Conservation (phyloP, 2,888 invertebrate genomes). For the Chloroclysta siterata region DNA sequence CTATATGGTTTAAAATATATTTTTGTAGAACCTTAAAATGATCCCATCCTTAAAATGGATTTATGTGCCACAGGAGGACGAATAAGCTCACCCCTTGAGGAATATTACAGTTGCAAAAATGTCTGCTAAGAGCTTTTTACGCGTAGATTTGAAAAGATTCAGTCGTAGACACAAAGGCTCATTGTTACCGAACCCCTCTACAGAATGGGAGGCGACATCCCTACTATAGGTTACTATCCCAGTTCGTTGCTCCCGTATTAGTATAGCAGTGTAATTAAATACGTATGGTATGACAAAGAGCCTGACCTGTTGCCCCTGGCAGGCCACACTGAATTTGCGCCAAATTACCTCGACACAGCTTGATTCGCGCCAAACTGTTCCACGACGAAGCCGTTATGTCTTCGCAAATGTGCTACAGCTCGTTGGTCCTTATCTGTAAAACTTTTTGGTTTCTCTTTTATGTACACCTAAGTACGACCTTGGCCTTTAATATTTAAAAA, state of each 20-base stretch:
- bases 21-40: no score
- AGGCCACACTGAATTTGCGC: slow-evolving; percentile 55
- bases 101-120: slow-evolving; percentile 3
- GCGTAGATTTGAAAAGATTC: not conserved
- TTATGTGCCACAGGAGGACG: no score
- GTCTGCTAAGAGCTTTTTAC: not conserved
- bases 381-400: slow-evolving; percentile 33
- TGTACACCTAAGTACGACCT: no score
- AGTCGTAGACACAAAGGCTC: not conserved
- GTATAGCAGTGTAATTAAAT: slow-evolving; percentile 12
- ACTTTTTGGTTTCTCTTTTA: not conserved
- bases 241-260: not conserved
- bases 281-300: slow-evolving; percentile 26
- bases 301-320: slow-evolving; percentile 71
- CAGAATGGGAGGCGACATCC: not conserved
- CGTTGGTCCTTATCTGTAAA: slow-evolving; percentile 15
- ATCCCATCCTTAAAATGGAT: no score
- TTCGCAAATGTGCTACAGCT: slow-evolving; percentile 22
- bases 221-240: not conserved
- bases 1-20: no score
- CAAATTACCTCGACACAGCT: slow-evolving; percentile 61
- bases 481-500: no score
- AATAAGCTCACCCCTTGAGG: not conserved
- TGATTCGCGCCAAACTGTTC: slow-evolving; percentile 54
- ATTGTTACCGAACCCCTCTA: not conserved